These are phyloP conservation scores for Selene dorsalis DNA, from an alignment of 2,797 vertebrate genomes.

Conservation along the genomic window DNA sequence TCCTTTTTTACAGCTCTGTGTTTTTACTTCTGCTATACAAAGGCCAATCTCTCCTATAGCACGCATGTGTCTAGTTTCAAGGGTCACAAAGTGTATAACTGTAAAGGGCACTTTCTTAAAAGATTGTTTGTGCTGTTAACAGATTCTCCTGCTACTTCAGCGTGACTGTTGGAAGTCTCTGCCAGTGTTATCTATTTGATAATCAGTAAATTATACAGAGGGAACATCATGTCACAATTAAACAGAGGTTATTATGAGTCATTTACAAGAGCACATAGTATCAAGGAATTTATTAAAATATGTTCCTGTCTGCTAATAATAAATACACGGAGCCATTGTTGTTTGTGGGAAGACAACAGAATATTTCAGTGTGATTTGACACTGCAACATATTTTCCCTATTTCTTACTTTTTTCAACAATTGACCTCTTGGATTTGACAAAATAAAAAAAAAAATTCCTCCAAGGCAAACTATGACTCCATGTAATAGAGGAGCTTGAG, in stretches of 20 bases:
- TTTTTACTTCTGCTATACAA: slow-evolving; percentile 70
- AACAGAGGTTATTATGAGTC: slow-evolving; percentile 61
- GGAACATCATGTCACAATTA: slow-evolving; percentile 63
- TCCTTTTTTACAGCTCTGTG: slow-evolving; percentile 71
- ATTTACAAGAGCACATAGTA: slow-evolving; percentile 47
- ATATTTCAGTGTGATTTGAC: not conserved
- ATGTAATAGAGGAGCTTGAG: slow-evolving; percentile 72
- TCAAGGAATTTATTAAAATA: slow-evolving; percentile 45
- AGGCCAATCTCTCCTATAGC: slow-evolving; percentile 48
- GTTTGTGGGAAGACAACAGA: slow-evolving; percentile 27
- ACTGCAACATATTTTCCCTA: slow-evolving; percentile 28
- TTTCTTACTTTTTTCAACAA: slow-evolving; percentile 59
- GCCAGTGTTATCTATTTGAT: slow-evolving; percentile 74
- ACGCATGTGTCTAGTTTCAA: slow-evolving; percentile 64
- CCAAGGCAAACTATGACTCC: slow-evolving; percentile 44
- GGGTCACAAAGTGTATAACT: slow-evolving; percentile 72
- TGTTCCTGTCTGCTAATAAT: slow-evolving; percentile 15
- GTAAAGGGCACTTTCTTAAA: slow-evolving; percentile 70
- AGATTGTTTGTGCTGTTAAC: slow-evolving; percentile 68
- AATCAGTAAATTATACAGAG: slow-evolving; percentile 68
- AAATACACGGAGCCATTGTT: slow-evolving; percentile 18
- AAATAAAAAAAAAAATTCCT: slow-evolving; percentile 33
- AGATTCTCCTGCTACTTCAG: slow-evolving; percentile 54
- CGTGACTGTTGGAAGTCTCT: slow-evolving; percentile 49
- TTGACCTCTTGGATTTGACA: slow-evolving; percentile 58